Percentiles rank a stretch among this genome's conserved stretches.
Evolutionary conservation across 2,797 vertebrate genomes (phyloP).

Genomic region (Myripristis jacobus): DNA sequence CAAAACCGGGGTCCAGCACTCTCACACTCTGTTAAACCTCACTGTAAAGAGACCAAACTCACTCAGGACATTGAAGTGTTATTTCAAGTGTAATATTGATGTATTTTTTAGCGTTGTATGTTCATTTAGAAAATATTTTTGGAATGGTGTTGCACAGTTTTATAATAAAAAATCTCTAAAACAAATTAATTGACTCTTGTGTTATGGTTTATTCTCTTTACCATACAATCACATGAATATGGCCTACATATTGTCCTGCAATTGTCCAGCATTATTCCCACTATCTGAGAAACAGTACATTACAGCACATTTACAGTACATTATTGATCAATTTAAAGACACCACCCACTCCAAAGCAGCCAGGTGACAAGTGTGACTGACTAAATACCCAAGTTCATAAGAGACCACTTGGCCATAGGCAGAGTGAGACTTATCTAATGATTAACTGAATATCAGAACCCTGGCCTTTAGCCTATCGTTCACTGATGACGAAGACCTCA

Average conservation of each 20-base stretch:
- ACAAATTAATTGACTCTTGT: neutral
- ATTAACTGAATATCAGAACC: slow-evolving; percentile 49
- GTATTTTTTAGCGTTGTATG: slow-evolving; percentile 65
- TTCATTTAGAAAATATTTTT: slow-evolving; percentile 60
- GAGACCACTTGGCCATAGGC: slow-evolving; percentile 11
- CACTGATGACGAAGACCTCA: slow-evolving; percentile 45
- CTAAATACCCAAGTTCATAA: slow-evolving; percentile 4
- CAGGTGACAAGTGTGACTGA: neutral
- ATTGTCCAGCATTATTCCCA: slow-evolving; percentile 3
- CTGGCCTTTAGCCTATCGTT: slow-evolving; percentile 38
- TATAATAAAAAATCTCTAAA: slow-evolving; percentile 67
- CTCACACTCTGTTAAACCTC: slow-evolving; percentile 24
- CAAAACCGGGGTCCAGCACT: neutral
- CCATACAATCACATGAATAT: neutral
- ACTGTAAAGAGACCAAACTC: slow-evolving; percentile 15
- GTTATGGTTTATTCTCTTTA: slow-evolving; percentile 15
- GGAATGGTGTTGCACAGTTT: slow-evolving; percentile 62
- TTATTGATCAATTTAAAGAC: too few species aligned
- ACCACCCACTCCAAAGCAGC: neutral
- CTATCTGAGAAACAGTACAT: neutral
- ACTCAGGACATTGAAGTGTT: slow-evolving; percentile 22
- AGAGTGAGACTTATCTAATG: slow-evolving; percentile 37
- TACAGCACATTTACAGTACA: neutral
- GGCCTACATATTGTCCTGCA: neutral
- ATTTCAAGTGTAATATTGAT: slow-evolving; percentile 50